These are phyloP conservation scores for Antechinus flavipes DNA, from an alignment of 2,113 vertebrate species.

Conservation along the genomic window DNA sequence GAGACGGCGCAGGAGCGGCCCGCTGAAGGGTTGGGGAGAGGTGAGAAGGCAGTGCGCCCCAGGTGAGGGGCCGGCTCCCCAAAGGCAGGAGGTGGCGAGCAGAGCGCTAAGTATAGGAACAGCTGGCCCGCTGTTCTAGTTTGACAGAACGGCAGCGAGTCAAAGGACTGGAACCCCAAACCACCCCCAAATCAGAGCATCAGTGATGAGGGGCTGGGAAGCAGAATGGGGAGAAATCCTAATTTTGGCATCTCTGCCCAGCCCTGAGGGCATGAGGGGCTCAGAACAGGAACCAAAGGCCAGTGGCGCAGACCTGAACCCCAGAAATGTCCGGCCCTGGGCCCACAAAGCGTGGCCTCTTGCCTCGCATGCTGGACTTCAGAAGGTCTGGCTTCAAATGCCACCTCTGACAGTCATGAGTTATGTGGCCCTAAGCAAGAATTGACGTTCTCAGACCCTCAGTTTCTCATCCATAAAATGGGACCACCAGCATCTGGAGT, in stretches of 20 bases:
- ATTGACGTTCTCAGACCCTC: neutral
- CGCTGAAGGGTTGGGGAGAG: neutral
- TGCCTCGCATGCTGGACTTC: neutral
- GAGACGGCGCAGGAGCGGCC: neutral
- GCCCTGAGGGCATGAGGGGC: neutral
- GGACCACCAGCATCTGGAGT: neutral
- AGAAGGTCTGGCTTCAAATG: neutral
- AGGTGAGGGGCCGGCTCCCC: neutral
- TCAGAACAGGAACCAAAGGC: rapidly evolving
- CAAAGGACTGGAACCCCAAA: neutral
- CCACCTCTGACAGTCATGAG: neutral
- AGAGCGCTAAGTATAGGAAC: neutral
- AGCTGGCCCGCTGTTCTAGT: neutral
- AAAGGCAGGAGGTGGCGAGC: neutral
- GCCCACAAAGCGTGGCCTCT: neutral
- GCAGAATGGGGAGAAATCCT: rapidly evolving
- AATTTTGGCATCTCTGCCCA: neutral
- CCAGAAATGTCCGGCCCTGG: neutral
- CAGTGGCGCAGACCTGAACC: neutral
- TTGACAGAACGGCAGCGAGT: neutral
- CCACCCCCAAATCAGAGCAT: neutral
- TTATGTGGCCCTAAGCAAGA: neutral
- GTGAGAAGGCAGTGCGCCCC: neutral
- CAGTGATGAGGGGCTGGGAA: neutral
- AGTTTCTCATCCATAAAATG: neutral